These are phyloP conservation scores for Columba livia DNA, from an alignment of 2,113 vertebrate species.

Conservation along the genomic window DNA sequence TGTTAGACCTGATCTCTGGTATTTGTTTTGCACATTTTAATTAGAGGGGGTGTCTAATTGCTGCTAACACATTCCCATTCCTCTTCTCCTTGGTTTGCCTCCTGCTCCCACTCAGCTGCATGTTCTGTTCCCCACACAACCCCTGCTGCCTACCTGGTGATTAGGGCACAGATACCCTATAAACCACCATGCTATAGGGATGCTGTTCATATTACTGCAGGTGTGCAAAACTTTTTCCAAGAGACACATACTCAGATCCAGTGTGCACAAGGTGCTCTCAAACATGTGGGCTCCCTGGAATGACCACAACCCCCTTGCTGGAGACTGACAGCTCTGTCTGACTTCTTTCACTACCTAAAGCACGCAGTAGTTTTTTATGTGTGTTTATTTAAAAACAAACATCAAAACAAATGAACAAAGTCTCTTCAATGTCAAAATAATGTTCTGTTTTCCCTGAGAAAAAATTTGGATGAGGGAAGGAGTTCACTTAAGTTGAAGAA, in stretches of 20 bases:
- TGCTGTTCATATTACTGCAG: accelerated
- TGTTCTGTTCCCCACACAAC: background rate
- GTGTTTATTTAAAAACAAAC: background rate
- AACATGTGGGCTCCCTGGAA: background rate
- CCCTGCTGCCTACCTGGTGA: accelerated
- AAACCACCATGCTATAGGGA: accelerated
- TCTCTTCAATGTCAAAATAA: background rate
- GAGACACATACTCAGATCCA: accelerated
- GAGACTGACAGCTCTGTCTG: background rate
- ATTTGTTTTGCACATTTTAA: background rate
- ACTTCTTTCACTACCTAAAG: background rate
- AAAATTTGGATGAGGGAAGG: background rate
- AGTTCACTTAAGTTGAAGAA: background rate
- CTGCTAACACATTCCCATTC: background rate
- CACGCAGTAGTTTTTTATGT: background rate
- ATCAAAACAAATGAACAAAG: background rate
- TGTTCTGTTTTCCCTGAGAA: background rate
- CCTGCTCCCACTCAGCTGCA: background rate
- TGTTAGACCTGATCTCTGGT: accelerated
- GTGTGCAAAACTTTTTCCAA: background rate
- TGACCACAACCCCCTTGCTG: background rate
- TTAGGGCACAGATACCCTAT: background rate
- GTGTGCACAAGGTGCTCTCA: background rate
- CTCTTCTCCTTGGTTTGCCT: background rate
- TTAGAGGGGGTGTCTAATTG: background rate